Percentiles rank a stretch among this genome's conserved stretches.
Conservation (phyloP, 2,888 invertebrate species). For the Ectemnius continuus region DNA sequence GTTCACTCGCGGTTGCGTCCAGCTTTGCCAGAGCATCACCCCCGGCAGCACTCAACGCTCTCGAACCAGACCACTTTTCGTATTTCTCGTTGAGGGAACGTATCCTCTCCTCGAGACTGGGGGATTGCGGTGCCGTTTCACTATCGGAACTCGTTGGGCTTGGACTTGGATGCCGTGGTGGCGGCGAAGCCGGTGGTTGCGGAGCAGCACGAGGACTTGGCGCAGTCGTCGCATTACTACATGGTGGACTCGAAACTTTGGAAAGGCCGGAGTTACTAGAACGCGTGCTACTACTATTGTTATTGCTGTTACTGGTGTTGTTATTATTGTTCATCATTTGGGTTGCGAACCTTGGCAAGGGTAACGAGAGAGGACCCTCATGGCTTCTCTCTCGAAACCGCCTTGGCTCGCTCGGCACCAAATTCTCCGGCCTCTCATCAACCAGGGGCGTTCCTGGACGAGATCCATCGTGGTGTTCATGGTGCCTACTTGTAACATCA, state of each 20-base stretch:
- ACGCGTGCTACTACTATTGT: slow-evolving; percentile 42
- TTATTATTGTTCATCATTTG: slow-evolving; percentile 79
- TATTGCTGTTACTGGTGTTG: slow-evolving; percentile 1
- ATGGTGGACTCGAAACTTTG: slow-evolving; percentile 76
- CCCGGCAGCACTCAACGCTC: slow-evolving; percentile 81
- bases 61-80: slow-evolving; percentile 90
- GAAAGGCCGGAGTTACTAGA: slow-evolving; percentile 60
- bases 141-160: slow-evolving; percentile 88
- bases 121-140: slow-evolving; percentile 82
- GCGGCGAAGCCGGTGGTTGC: slow-evolving; percentile 82
- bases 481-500: slow-evolving; percentile 77
- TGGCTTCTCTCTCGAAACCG: slow-evolving; percentile 83
- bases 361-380: slow-evolving; percentile 88
- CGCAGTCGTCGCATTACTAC: slow-evolving; percentile 75
- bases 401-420: slow-evolving; percentile 87
- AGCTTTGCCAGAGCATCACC: slow-evolving; percentile 79
- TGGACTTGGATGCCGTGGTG: slow-evolving; percentile 85
- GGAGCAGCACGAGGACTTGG: slow-evolving; percentile 82
- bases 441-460: slow-evolving; percentile 92
- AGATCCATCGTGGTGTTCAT: slow-evolving; percentile 82
- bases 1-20: slow-evolving; percentile 80
- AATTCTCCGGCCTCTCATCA: slow-evolving; percentile 88
- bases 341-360: slow-evolving; percentile 92
- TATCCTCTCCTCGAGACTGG: slow-evolving; percentile 93
- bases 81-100: slow-evolving; percentile 95